Evolutionary conservation across 53 echinoderm and acorn worm genomes (phyloP).

Genomic region (Actinopyga echinites): DNA sequence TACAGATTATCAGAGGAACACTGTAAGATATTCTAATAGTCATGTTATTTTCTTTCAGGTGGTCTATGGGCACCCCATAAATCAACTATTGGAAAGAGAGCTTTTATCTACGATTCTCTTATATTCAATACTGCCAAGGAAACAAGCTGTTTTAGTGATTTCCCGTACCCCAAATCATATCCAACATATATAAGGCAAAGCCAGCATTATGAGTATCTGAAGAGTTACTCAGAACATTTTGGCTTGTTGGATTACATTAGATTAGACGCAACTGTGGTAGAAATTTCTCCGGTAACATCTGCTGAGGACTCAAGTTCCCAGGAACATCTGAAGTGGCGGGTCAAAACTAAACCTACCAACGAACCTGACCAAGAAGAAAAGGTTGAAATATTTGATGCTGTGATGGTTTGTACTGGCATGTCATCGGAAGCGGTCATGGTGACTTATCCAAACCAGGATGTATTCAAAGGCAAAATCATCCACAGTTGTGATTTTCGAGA

Average conservation of each 20-base stretch:
- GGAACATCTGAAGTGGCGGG: slow-evolving; percentile 7
- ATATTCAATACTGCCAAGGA: slow-evolving; percentile 75
- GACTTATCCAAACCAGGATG: slow-evolving; percentile 42
- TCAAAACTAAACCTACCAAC: background rate
- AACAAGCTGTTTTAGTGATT: slow-evolving; percentile 76
- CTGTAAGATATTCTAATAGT: no score
- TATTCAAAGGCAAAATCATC: slow-evolving; percentile 49
- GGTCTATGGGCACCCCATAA: slow-evolving; percentile 18
- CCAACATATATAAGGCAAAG: slow-evolving; percentile 51
- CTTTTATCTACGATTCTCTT: slow-evolving; percentile 54
- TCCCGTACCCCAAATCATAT: slow-evolving; percentile 63
- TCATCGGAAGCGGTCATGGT: slow-evolving; percentile 50
- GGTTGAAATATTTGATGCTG: slow-evolving; percentile 60
- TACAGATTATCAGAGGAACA: no score
- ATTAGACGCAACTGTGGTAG: slow-evolving; percentile 47
- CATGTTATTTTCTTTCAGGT: background rate
- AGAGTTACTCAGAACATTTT: slow-evolving; percentile 57
- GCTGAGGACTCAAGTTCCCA: background rate
- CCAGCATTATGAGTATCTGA: slow-evolving; percentile 54
- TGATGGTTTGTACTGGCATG: slow-evolving; percentile 62
- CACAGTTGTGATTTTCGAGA: slow-evolving; percentile 58
- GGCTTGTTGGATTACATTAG: slow-evolving; percentile 47
- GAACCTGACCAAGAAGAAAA: background rate
- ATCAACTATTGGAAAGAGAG: background rate
- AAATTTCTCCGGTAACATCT: slow-evolving; percentile 36